A percentile compares a stretch with the other conserved stretches of the same genome.
These are phyloP conservation scores for Oligia latruncula DNA, from an alignment of 2,888 invertebrate genomes.

Conservation along the genomic window DNA sequence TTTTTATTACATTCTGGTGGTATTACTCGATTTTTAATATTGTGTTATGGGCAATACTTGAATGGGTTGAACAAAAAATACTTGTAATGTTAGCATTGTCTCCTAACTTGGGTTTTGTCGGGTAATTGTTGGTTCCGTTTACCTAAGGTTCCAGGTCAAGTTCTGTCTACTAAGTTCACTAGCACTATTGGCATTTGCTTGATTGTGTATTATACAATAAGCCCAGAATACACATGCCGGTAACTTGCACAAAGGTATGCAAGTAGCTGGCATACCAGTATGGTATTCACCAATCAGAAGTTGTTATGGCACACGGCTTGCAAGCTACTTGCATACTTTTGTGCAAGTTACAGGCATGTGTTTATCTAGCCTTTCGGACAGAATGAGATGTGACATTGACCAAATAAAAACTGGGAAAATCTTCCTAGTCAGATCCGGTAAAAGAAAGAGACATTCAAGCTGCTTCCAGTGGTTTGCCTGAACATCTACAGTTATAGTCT, in stretches of 20 bases:
- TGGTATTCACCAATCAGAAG: too few species aligned
- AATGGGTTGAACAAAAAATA: slow-evolving; percentile 60
- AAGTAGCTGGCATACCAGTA: too few species aligned
- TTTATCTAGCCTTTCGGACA: too few species aligned
- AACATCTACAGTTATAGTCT: not conserved
- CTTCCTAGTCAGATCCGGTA: not conserved
- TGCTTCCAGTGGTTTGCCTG: not conserved
- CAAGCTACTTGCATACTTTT: too few species aligned
- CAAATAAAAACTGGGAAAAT: not conserved
- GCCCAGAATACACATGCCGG: too few species aligned
- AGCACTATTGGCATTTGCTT: slow-evolving; percentile 3
- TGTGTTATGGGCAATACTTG: slow-evolving; percentile 66
- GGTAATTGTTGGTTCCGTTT: slow-evolving; percentile 34
- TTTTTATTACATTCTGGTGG: slow-evolving; percentile 84
- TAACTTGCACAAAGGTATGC: too few species aligned
- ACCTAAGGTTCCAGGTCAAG: slow-evolving; percentile 46
- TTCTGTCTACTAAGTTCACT: slow-evolving; percentile 44
- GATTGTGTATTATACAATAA: not conserved
- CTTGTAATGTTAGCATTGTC: slow-evolving; percentile 58
- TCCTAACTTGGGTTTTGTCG: slow-evolving; percentile 40
- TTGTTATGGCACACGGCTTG: too few species aligned
- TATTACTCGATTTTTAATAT: slow-evolving; percentile 73
- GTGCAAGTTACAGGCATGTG: too few species aligned
- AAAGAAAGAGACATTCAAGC: not conserved
- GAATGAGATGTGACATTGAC: not conserved